A percentile compares a stretch with the other conserved stretches of the same genome.
Conservation (phyloP, 1,140 invertebrate species). For the Drosophila obscura region DNA sequence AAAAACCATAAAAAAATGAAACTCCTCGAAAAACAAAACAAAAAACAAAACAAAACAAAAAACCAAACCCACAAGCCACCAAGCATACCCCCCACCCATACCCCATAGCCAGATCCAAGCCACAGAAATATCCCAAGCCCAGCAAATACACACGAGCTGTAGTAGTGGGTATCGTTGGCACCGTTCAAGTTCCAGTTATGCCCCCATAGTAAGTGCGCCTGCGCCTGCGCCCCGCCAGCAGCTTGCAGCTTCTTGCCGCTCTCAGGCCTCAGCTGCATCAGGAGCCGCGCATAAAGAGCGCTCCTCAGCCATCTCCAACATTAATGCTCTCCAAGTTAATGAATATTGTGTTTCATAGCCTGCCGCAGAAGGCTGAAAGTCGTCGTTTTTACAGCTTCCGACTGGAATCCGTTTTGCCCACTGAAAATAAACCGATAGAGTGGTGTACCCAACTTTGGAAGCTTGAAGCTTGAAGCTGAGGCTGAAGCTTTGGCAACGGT, state of each 20-base stretch:
- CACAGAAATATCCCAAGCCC: no score
- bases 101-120: no score
- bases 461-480: no score
- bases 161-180: conserved; percentile 15
- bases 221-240: not conserved
- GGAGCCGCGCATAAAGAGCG: conserved; percentile 47
- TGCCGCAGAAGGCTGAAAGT: conserved; percentile 63
- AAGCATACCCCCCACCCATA: conserved; percentile 8
- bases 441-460: not conserved
- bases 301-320: conserved; percentile 44
- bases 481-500: no score
- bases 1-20: conserved; percentile 67
- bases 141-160: not conserved
- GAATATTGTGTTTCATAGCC: conserved; percentile 81
- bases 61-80: conserved; percentile 36
- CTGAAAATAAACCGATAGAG: conserved; percentile 50
- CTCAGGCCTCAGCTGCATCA: not conserved
- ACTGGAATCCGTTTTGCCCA: conserved; percentile 73
- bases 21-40: conserved; percentile 14
- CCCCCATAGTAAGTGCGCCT: conserved; percentile 19
- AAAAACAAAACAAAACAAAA: not conserved
- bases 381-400: conserved; percentile 74
- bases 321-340: conserved; percentile 79
- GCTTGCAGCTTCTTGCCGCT: conserved; percentile 1
- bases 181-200: conserved; percentile 51